phyloP scores from a whole-genome alignment of 1,140 invertebrate species.

The Lordiphosa collinella region DNA sequence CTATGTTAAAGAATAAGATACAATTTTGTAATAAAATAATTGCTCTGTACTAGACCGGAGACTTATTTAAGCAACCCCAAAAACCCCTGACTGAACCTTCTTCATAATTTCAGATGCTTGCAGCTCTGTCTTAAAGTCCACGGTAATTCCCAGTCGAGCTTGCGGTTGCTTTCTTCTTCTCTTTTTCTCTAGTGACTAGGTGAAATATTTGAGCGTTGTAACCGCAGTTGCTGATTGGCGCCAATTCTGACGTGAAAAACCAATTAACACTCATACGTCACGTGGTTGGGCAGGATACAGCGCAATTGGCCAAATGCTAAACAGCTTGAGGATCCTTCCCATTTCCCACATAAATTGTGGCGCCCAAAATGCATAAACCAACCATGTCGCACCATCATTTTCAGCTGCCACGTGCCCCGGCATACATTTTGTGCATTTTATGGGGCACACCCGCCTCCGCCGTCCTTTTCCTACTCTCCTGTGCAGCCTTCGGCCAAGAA shows the following conservation, averaged over 20 bases:
- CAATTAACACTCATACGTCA: slow-evolving; percentile 60
- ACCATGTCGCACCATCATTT: slow-evolving; percentile 78
- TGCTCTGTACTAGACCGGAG: no score
- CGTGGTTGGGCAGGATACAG: slow-evolving; percentile 19
- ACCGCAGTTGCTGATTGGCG: slow-evolving; percentile 35
- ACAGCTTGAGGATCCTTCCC: slow-evolving; percentile 10
- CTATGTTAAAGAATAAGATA: no score
- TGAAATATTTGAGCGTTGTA: slow-evolving; percentile 14
- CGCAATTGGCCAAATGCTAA: slow-evolving; percentile 25
- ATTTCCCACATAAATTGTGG: slow-evolving; percentile 55
- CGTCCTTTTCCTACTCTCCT: no score
- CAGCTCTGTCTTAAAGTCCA: no score
- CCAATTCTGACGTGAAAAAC: slow-evolving; percentile 25
- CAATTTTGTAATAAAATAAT: no score
- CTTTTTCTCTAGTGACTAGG: not conserved
- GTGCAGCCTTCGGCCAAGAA: slow-evolving; percentile 37
- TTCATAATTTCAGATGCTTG: no score
- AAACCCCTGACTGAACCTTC: no score
- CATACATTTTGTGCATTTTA: slow-evolving; percentile 75
- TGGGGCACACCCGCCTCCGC: slow-evolving; percentile 19
- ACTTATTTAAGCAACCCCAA: no score
- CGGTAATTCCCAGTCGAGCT: not conserved
- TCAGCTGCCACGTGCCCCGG: slow-evolving; percentile 72
- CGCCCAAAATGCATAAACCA: slow-evolving; percentile 73
- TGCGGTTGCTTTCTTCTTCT: no score